These are phyloP conservation scores for Chymomyza procnemis DNA, from an alignment of 2,888 invertebrate genomes.

Conservation along the genomic window DNA sequence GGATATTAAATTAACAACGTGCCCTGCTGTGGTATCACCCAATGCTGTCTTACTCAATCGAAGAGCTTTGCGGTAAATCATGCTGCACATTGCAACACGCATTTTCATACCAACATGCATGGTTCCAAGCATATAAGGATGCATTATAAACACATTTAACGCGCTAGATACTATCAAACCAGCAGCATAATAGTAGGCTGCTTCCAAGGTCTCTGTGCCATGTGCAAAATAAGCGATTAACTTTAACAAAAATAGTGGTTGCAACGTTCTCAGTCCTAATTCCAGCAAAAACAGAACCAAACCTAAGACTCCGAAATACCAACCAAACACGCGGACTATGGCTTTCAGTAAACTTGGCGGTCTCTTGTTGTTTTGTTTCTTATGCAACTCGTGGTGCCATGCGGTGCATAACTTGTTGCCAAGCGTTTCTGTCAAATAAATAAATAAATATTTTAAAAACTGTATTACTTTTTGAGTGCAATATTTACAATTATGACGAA, in stretches of 20 bases:
- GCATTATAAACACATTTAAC: conserved; percentile 87
- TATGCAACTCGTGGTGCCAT: conserved; percentile 81
- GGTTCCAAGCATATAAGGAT: conserved; percentile 91
- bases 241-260: conserved; percentile 83
- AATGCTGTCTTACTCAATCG: conserved; percentile 85
- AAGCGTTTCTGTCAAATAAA: conserved; percentile 76
- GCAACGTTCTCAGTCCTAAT: conserved; percentile 82
- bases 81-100: conserved; percentile 84
- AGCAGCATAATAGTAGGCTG: conserved; percentile 88
- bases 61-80: conserved; percentile 84
- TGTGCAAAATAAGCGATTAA: conserved; percentile 81
- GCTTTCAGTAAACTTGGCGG: conserved; percentile 78
- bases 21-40: conserved; percentile 86
- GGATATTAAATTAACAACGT: conserved; percentile 92
- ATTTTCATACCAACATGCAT: conserved; percentile 84
- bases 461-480: neutral
- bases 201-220: conserved; percentile 60
- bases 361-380: conserved; percentile 69
- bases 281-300: conserved; percentile 82
- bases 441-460: neutral
- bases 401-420: conserved; percentile 81
- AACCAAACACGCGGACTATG: conserved; percentile 82
- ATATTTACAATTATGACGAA: neutral
- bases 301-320: conserved; percentile 81
- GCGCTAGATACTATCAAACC: conserved; percentile 87